These are phyloP conservation scores for Microctonus aethiopoides DNA, from an alignment of 2,888 invertebrate species.

Conservation along the genomic window DNA sequence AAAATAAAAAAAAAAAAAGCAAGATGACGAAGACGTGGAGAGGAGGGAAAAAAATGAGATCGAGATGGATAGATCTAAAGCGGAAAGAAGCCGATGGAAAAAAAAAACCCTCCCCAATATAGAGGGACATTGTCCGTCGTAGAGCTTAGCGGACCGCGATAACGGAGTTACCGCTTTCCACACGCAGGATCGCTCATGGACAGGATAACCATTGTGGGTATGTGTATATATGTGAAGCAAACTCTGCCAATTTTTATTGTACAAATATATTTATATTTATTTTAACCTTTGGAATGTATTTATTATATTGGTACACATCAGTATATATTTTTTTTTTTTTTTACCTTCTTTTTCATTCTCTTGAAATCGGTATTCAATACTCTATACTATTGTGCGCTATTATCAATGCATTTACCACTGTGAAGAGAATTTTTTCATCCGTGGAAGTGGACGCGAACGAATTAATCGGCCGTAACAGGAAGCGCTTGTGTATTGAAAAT, in stretches of 20 bases:
- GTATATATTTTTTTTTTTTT: neutral
- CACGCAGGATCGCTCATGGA: conserved; percentile 34
- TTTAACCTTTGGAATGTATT: neutral
- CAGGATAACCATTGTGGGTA: conserved; percentile 46
- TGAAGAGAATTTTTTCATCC: neutral
- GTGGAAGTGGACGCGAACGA: conserved; percentile 15
- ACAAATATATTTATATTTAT: conserved; percentile 20
- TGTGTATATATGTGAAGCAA: conserved; percentile 34
- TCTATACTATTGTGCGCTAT: neutral
- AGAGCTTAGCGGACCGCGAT: conserved; percentile 61
- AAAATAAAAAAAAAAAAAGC: neutral
- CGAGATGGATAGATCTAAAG: neutral
- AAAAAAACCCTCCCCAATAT: neutral
- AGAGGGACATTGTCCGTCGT: conserved; percentile 56
- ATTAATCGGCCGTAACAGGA: conserved; percentile 40
- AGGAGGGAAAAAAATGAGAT: neutral
- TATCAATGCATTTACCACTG: neutral
- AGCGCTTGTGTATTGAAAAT: conserved; percentile 36
- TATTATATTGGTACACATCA: neutral
- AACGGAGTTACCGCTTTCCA: conserved; percentile 60
- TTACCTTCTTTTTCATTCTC: neutral
- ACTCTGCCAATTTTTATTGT: conserved; percentile 52
- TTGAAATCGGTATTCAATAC: neutral
- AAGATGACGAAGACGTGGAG: neutral
- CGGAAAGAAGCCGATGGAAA: conserved; percentile 15